Conservation (phyloP, 2,888 invertebrate species). For the Pseudolycoriella hygida region DNA sequence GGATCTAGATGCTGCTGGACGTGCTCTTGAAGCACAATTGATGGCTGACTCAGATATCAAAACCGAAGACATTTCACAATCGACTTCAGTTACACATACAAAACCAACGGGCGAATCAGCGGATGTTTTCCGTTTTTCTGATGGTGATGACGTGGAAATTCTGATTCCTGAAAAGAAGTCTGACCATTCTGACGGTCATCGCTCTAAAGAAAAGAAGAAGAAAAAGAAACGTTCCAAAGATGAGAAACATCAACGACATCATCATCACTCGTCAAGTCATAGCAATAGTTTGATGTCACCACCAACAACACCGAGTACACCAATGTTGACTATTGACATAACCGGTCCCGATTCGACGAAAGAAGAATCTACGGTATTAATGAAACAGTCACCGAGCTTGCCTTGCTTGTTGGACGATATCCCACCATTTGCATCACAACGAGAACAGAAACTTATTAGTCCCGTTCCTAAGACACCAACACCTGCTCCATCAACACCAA, state of each 20-base stretch:
- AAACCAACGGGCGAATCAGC: slow-evolving; percentile 20
- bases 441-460: slow-evolving; percentile 30
- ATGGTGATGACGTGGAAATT: slow-evolving; percentile 37
- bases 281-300: slow-evolving; percentile 14
- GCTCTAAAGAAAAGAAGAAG: slow-evolving; percentile 63
- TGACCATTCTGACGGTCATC: slow-evolving; percentile 30
- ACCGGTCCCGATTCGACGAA: slow-evolving; percentile 4
- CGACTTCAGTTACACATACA: slow-evolving; percentile 23
- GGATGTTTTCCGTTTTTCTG: slow-evolving; percentile 42
- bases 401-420: slow-evolving; percentile 44
- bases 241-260: slow-evolving; percentile 49
- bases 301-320: slow-evolving; percentile 18
- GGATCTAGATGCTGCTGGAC: slow-evolving; percentile 64
- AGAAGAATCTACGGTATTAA: slow-evolving; percentile 22
- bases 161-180: slow-evolving; percentile 20
- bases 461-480: slow-evolving; percentile 35
- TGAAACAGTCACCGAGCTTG: slow-evolving; percentile 39
- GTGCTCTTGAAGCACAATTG: slow-evolving; percentile 64
- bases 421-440: slow-evolving; percentile 31
- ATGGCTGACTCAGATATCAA: slow-evolving; percentile 39
- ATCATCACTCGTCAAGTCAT: slow-evolving; percentile 36
- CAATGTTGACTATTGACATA: slow-evolving; percentile 9
- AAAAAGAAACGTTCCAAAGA: slow-evolving; percentile 71
- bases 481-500: slow-evolving; percentile 14
- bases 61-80: slow-evolving; percentile 21